Conservation (phyloP, 2,113 vertebrate species). For the Bostrychus sinensis region DNA sequence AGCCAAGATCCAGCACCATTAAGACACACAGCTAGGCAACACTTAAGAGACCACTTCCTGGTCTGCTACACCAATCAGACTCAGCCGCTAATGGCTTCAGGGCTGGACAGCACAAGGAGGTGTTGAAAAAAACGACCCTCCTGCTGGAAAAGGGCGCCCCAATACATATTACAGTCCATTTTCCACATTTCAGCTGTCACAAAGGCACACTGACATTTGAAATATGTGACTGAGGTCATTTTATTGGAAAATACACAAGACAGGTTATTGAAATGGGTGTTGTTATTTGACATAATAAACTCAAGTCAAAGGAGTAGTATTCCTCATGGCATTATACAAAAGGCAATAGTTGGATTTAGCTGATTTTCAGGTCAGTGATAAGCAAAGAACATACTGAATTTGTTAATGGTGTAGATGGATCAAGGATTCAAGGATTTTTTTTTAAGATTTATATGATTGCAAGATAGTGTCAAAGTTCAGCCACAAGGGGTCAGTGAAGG, state of each 20-base stretch:
- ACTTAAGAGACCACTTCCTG: slow-evolving; percentile 67
- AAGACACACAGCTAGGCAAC: slow-evolving; percentile 53
- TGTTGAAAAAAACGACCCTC: slow-evolving; percentile 55
- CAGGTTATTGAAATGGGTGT: not conserved
- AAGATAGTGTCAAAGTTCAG: too few relatives aligned
- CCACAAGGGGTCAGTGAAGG: too few relatives aligned
- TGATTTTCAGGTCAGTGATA: too few relatives aligned
- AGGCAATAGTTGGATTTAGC: not conserved
- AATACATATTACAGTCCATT: slow-evolving; percentile 20
- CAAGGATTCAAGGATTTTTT: too few relatives aligned
- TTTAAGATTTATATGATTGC: too few relatives aligned
- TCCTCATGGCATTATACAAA: not conserved
- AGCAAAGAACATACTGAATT: too few relatives aligned
- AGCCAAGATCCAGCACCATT: slow-evolving; percentile 58
- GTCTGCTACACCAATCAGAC: slow-evolving; percentile 66
- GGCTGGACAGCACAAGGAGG: slow-evolving; percentile 44
- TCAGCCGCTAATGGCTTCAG: slow-evolving; percentile 39
- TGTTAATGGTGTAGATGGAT: too few relatives aligned
- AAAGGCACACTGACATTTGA: slow-evolving; percentile 25
- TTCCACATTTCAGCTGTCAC: slow-evolving; percentile 41
- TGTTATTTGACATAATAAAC: too few relatives aligned
- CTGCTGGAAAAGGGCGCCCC: slow-evolving; percentile 24
- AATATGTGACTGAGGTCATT: slow-evolving; percentile 15
- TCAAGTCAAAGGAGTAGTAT: too few relatives aligned
- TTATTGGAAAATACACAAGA: not conserved